These are phyloP conservation scores for Macroramphosus scolopax DNA, from an alignment of 2,797 vertebrate genomes.

Conservation along the genomic window DNA sequence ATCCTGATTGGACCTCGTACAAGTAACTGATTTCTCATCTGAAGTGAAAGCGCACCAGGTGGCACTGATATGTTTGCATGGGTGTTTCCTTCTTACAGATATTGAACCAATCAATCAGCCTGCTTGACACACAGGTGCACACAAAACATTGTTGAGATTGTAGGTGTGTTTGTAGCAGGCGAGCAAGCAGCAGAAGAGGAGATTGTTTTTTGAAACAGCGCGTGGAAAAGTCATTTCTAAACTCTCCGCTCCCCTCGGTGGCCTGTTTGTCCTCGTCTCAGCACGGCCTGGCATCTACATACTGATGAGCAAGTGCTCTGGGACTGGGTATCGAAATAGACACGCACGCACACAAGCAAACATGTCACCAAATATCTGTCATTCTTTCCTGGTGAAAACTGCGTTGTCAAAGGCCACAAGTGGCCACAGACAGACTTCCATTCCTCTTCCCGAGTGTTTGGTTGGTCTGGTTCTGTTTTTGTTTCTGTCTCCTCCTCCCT, in stretches of 20 bases:
- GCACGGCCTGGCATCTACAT: slow-evolving; percentile 54
- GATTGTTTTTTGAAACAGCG: slow-evolving; percentile 45
- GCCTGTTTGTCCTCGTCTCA: slow-evolving; percentile 45
- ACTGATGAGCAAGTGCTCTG: slow-evolving; percentile 37
- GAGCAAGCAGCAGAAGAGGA: slow-evolving; percentile 17
- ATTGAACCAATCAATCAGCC: too few relatives aligned
- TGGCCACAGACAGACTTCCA: slow-evolving; percentile 28
- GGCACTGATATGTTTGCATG: too few relatives aligned
- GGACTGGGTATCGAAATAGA: slow-evolving; percentile 18
- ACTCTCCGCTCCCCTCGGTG: slow-evolving; percentile 39
- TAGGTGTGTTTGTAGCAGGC: slow-evolving; percentile 8
- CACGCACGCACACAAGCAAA: slow-evolving; percentile 6
- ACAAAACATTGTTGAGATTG: too few relatives aligned
- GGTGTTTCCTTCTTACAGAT: too few relatives aligned
- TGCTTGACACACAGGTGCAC: too few relatives aligned
- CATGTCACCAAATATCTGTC: slow-evolving; percentile 30
- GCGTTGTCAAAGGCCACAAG: slow-evolving; percentile 47
- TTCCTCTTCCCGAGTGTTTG: slow-evolving; percentile 3
- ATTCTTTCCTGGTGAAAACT: slow-evolving; percentile 49
- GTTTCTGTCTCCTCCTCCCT: slow-evolving; percentile 6
- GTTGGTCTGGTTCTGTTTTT: slow-evolving; percentile 15
- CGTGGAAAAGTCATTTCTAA: slow-evolving; percentile 51
- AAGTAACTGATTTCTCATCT: too few relatives aligned
- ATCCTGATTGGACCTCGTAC: too few relatives aligned
- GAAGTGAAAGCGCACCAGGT: too few relatives aligned